Percentiles rank a stretch among this genome's conserved stretches.
phyloP scores from a whole-genome alignment of 2,113 vertebrate genomes.

The Microtus montanus region DNA sequence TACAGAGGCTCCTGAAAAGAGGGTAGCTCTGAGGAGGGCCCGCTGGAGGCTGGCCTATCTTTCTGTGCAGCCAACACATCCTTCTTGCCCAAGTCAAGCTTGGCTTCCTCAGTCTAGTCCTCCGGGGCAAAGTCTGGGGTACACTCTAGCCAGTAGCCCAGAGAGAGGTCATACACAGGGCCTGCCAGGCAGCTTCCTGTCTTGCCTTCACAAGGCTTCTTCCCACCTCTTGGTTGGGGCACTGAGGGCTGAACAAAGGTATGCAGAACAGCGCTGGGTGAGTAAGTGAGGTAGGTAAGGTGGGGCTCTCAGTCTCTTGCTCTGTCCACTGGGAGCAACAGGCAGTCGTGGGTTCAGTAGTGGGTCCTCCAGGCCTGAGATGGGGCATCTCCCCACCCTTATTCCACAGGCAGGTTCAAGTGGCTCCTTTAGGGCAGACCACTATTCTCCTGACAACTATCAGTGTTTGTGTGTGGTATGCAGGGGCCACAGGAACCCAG shows the following conservation, averaged over 20 bases:
- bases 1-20: not conserved
- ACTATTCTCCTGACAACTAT: slow-evolving; percentile 37
- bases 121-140: not conserved
- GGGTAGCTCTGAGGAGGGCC: not conserved
- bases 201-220: not conserved
- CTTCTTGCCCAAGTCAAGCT: not conserved
- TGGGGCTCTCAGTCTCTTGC: not conserved
- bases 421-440: slow-evolving; percentile 58
- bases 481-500: slow-evolving; percentile 89
- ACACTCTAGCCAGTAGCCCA: not conserved
- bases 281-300: not conserved
- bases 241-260: not conserved
- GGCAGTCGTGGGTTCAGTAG: not conserved
- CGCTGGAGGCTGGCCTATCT: not conserved
- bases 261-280: not conserved
- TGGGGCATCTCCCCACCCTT: not conserved
- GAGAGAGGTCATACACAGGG: not conserved
- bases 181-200: not conserved
- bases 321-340: slow-evolving; percentile 4
- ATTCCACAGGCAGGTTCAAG: slow-evolving; percentile 20
- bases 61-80: not conserved
- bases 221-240: not conserved
- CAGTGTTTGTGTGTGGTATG: slow-evolving; percentile 89
- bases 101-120: slow-evolving; percentile 16
- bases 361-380: not conserved